phyloP scores from a whole-genome alignment of 2,797 vertebrate species.

The Anomalospiza imberbis region DNA sequence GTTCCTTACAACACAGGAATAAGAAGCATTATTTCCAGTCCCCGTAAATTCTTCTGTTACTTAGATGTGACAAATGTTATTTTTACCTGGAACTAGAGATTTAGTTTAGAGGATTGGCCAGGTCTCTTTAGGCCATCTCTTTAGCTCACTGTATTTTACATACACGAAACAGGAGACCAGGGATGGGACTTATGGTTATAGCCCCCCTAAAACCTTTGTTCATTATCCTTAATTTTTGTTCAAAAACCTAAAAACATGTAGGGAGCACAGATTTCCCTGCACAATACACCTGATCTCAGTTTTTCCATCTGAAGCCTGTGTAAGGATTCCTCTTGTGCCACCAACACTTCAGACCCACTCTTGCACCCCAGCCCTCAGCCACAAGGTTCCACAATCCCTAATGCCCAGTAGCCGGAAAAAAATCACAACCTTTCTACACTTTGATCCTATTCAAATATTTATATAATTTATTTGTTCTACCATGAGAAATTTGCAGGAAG shows the following conservation, averaged over 20 bases:
- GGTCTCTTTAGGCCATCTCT: background rate
- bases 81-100: background rate
- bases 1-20: background rate
- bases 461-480: background rate
- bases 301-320: background rate
- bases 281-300: background rate
- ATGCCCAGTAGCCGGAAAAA: background rate
- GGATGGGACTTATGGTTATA: background rate
- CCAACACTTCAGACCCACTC: background rate
- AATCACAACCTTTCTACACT: background rate
- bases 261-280: background rate
- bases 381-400: background rate
- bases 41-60: background rate
- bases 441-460: background rate
- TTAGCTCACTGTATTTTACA: fast-evolving
- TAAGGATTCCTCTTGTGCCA: background rate
- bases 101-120: background rate
- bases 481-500: background rate
- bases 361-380: background rate
- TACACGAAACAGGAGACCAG: background rate
- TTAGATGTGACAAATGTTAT: background rate
- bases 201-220: fast-evolving
- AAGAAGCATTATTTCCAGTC: background rate
- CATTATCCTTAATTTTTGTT: background rate
- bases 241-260: background rate